Percentiles rank a stretch among this genome's conserved stretches.
Evolutionary conservation across 2,113 vertebrate genomes (phyloP).

Genomic region (Eira barbara): DNA sequence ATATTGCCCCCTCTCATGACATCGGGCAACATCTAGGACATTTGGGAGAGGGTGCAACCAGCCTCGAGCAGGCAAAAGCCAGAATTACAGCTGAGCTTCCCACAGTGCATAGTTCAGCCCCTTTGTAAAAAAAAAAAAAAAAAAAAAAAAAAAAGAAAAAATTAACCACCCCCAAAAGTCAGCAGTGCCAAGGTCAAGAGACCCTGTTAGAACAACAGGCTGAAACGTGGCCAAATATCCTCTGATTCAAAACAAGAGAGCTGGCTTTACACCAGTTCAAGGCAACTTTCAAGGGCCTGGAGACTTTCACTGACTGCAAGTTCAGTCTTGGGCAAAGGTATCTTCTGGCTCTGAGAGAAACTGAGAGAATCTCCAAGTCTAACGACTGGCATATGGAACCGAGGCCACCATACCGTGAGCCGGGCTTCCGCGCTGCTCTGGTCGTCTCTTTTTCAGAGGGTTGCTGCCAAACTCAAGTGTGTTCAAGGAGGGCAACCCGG

Average conservation of each 20-base stretch:
- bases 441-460: not conserved
- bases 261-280: not conserved
- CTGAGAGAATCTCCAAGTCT: not conserved
- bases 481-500: not conserved
- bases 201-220: not conserved
- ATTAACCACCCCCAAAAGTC: not conserved
- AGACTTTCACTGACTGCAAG: not conserved
- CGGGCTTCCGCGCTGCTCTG: not conserved
- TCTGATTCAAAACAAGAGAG: not conserved
- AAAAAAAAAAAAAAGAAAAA: not conserved
- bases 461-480: not conserved
- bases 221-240: not conserved
- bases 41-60: too few species aligned
- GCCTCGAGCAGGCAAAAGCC: not conserved
- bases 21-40: not conserved
- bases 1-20: not conserved
- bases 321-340: not conserved
- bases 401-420: rapidly evolving
- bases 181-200: rapidly evolving
- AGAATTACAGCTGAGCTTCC: not conserved
- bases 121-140: not conserved
- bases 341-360: not conserved
- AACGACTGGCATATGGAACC: rapidly evolving
- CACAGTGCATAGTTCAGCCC: too few species aligned
- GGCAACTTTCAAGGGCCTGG: not conserved